Base-by-base conservation (phyloP, 2,797 vertebrate species). In the Syngnathus rostellatus region DNA sequence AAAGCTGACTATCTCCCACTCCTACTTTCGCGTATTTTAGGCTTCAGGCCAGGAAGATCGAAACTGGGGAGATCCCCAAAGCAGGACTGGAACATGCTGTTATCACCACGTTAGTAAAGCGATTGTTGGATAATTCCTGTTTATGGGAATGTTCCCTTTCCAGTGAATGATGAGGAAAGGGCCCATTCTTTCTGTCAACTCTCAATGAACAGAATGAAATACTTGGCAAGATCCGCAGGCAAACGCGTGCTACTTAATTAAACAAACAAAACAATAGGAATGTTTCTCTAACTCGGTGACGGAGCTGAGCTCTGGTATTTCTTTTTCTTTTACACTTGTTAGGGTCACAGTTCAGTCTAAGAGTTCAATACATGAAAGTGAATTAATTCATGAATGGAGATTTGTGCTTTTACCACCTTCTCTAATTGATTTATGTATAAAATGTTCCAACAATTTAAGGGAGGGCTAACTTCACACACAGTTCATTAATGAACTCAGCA, bases 111-210 rank as follows among this genome's bases (percentile, higher is more conserved):
- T 91, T 93, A 92, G 93, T 92, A 91, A 90, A 92, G 91, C 90
- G 86, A 95, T 95, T 96, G 94, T 96, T 95, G 91, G 89, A 89
- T 93, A 92, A 94, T 95, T 95, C 92, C 93, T 94, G 92, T 93
- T 92, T 90, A 89, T 93, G 91, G 90, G 91, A 73, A 79, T 81
- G 80, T 89, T 95, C 93, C 91, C 93, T 88, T 69, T 88, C 69
- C 69, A 70, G 77, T 73, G 81, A 86, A 67, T 75, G 62, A 86
- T 85, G 91, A 54, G 80, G 40, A 89, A 78, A 85, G 45, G 37
- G 48, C 60, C 64, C 68, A 72, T 77, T 80, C 72, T 73, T 84
- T 80, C 86, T 87, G 89, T 90, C 89, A 91, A 81, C 76, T 70
- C 84, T 83, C 81, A 62, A 72, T 88, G 82, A 81, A 75, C 80